Percentiles rank a stretch among this genome's conserved stretches.
Evolutionary conservation across 2,113 vertebrate genomes (phyloP).

Genomic region (Lepisosteus osseus): DNA sequence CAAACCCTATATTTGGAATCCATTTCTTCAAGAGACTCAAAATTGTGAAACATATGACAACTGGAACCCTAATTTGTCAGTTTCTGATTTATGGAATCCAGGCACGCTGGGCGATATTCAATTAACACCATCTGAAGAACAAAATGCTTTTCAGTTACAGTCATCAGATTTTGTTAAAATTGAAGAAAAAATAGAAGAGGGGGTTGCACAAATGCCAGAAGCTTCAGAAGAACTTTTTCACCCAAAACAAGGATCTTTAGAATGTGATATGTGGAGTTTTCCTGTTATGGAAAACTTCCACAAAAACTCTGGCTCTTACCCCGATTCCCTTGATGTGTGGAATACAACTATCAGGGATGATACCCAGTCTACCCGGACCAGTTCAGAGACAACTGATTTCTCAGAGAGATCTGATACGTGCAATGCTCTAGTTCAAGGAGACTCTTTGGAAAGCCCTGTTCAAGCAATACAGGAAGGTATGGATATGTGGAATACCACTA

Average conservation of each 20-base stretch:
- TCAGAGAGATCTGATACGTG: constrained; percentile 52
- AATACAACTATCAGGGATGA: constrained; percentile 60
- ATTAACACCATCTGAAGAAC: constrained; percentile 54
- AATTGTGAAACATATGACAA: constrained; percentile 39
- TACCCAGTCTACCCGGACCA: constrained; percentile 53
- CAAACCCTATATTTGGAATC: constrained; percentile 12
- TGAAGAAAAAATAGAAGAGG: constrained; percentile 25
- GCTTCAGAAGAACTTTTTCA: constrained; percentile 50
- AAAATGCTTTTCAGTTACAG: neutral
- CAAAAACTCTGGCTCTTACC: constrained; percentile 44
- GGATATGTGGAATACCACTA: constrained; percentile 70
- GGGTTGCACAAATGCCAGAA: constrained; percentile 52
- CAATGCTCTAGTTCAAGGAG: constrained; percentile 15
- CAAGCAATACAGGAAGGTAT: constrained; percentile 46
- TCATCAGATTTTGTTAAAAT: neutral
- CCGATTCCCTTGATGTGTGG: constrained; percentile 59
- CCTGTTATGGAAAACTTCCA: constrained; percentile 51
- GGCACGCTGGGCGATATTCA: constrained; percentile 50
- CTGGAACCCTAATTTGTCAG: constrained; percentile 38
- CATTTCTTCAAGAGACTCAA: constrained; percentile 53
- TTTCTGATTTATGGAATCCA: constrained; percentile 31
- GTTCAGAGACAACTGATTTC: constrained; percentile 53
- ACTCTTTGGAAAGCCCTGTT: constrained; percentile 47
- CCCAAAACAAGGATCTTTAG: constrained; percentile 35
- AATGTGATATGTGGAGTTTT: constrained; percentile 57